Base-by-base conservation (phyloP, 2,113 vertebrate species). In the Anguilla japonica region DNA sequence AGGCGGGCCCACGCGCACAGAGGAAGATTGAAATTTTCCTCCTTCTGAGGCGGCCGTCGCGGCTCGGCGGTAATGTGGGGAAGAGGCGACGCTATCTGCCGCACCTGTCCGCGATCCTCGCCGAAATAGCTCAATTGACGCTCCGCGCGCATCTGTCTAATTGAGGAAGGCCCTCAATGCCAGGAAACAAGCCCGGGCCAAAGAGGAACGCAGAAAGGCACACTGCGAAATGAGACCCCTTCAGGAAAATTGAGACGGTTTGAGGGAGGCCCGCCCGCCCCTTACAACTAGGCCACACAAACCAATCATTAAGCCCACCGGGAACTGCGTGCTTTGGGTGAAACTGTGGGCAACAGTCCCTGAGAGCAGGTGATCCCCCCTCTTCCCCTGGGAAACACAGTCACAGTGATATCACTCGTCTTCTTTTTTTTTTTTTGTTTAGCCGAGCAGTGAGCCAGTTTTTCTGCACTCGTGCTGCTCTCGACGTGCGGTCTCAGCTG, bases 11-110 rank as follows among this genome's bases (percentile, higher is more conserved):
- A 82, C 78, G 41, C 83, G 84, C 78, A 81, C 80, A 82, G 88
- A 83, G 87, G 88, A 89, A 90, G 87, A 90, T 89, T 89, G 87
- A 83, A 85, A 91, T 89, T 89, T 88, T 84, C 87, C 82, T 82
- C 87, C 71, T 63, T 82, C 50, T 67, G 57, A 81, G 87, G 84
- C n/a, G 56, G 85, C 85, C 84, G 85, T 86, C 85, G 87, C 75
- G 79, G 71, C 53, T 84, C 75, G 14, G 18, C 56, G 18, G 56
- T 79, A 26, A 29, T 79, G 8, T 26, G 11, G 20, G 18, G 43
- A 83, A 56, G 56, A 16, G 56, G 56, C 53, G 26, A 57, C 39
- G 50, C n/a, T 43, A 39, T 57, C 50, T 56, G 41, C 15, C 22
- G 15, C 50, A 14, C 8, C 26, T 39, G n/a, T 56, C 22, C 46